Conservation (phyloP, 2,888 invertebrate species). For the Drosophila greeni region DNA sequence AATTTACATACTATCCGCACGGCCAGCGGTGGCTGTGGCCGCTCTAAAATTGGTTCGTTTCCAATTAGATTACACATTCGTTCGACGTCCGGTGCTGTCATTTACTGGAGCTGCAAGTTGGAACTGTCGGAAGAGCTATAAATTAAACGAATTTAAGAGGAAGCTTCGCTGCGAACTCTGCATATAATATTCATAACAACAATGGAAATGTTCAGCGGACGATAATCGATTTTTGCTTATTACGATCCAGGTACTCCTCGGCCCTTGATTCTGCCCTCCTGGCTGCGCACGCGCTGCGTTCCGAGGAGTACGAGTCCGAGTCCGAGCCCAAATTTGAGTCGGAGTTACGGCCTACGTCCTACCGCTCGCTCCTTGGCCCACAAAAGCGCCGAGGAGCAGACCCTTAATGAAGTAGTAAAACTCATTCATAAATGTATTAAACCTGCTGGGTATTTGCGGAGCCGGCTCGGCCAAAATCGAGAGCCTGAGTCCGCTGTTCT, state of each 20-base stretch:
- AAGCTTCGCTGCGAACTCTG: slow-evolving; percentile 60
- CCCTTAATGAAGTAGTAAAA: slow-evolving; percentile 79
- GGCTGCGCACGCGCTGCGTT: slow-evolving; percentile 44
- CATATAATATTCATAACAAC: slow-evolving; percentile 74
- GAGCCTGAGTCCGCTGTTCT: slow-evolving; percentile 44
- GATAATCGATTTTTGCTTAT: slow-evolving; percentile 79
- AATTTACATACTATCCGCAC: slow-evolving; percentile 19
- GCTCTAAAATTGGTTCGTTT: slow-evolving; percentile 33
- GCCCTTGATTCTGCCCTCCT: slow-evolving; percentile 24
- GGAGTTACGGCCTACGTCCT: slow-evolving; percentile 2
- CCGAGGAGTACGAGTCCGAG: slow-evolving; percentile 4
- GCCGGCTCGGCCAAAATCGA: slow-evolving; percentile 22
- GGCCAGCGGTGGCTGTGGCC: slow-evolving; percentile 15
- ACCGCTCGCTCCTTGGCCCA: slow-evolving; percentile 19
- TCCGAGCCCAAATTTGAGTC: slow-evolving; percentile 1
- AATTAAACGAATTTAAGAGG: slow-evolving; percentile 73
- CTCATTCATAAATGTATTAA: slow-evolving; percentile 78
- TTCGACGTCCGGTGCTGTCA: slow-evolving; percentile 54
- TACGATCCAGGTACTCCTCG: slow-evolving; percentile 60
- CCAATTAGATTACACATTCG: slow-evolving; percentile 40
- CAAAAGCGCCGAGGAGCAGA: slow-evolving; percentile 43
- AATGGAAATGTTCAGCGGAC: slow-evolving; percentile 71
- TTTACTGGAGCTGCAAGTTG: slow-evolving; percentile 32
- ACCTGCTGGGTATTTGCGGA: slow-evolving; percentile 43
- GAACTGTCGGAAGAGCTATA: slow-evolving; percentile 66